Evolutionary conservation across 1,140 invertebrate genomes (phyloP).

Genomic region (Plectus sambesii): DNA sequence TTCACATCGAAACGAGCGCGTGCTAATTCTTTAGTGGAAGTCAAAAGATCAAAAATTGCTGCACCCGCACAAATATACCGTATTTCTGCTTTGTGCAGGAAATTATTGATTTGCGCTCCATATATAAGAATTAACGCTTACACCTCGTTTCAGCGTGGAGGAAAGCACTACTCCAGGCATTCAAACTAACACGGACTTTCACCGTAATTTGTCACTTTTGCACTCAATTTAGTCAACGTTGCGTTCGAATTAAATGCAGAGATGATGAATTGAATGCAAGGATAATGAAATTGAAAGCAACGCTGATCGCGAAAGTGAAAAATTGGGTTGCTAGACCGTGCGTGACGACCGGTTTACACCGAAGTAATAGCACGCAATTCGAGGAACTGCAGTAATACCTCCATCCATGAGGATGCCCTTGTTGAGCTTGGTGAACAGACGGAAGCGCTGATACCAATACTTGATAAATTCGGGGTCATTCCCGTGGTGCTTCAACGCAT

Average conservation of each 20-base stretch:
- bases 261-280: too few relatives aligned
- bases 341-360: too few relatives aligned
- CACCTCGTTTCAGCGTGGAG: neutral
- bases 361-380: neutral
- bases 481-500: conserved; percentile 28
- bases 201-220: too few relatives aligned
- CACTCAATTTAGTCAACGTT: too few relatives aligned
- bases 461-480: conserved; percentile 35
- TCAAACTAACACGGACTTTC: neutral
- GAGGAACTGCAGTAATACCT: conserved; percentile 12
- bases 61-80: too few relatives aligned
- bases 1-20: neutral
- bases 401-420: conserved; percentile 43
- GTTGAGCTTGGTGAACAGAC: conserved; percentile 38
- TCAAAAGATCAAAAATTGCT: too few relatives aligned
- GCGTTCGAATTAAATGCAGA: too few relatives aligned
- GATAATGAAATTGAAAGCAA: too few relatives aligned
- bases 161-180: neutral
- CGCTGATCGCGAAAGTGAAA: neutral
- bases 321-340: too few relatives aligned
- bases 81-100: too few relatives aligned
- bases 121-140: neutral
- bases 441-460: conserved; percentile 42
- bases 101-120: too few relatives aligned
- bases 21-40: neutral